phyloP scores from a whole-genome alignment of 2,888 invertebrate genomes.

The Shargacucullia verbasci region DNA sequence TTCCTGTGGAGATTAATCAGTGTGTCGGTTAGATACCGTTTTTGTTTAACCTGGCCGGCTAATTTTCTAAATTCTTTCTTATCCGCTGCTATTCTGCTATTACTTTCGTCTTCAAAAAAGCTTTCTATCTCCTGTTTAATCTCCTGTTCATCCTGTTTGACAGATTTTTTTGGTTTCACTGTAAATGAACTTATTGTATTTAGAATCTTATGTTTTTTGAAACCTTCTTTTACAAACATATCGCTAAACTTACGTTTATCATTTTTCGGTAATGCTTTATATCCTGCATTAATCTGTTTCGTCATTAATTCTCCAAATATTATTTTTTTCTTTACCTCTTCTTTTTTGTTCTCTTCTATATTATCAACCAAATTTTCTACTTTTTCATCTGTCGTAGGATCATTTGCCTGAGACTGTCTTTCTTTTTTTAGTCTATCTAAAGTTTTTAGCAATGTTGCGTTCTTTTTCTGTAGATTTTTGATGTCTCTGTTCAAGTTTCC shows the following conservation, averaged over 20 bases:
- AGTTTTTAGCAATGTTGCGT: too few species aligned
- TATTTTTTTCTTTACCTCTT: conserved; percentile 9
- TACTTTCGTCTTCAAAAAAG: conserved; percentile 13
- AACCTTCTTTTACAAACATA: conserved; percentile 6
- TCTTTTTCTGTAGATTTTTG: too few species aligned
- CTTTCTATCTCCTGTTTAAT: conserved; percentile 11
- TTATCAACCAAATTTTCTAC: conserved; percentile 7
- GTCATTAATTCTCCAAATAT: conserved; percentile 14
- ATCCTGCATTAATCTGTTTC: conserved; percentile 14
- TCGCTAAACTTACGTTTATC: conserved; percentile 13
- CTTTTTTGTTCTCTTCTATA: conserved; percentile 1
- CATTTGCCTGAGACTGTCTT: neutral
- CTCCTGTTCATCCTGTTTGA: neutral
- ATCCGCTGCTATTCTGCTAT: conserved; percentile 20
- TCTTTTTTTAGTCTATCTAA: too few species aligned
- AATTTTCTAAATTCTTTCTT: conserved; percentile 18
- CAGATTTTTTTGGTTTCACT: conserved; percentile 9
- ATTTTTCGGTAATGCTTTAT: conserved; percentile 11
- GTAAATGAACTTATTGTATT: conserved; percentile 12
- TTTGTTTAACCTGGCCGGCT: too few species aligned
- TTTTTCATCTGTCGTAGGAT: conserved; percentile 6
- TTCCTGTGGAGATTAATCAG: too few species aligned
- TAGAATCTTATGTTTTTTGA: conserved; percentile 7
- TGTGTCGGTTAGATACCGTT: too few species aligned
- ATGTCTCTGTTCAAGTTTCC: too few species aligned